Conservation (phyloP, 2,888 invertebrate genomes). For the Troilus luridus region DNA sequence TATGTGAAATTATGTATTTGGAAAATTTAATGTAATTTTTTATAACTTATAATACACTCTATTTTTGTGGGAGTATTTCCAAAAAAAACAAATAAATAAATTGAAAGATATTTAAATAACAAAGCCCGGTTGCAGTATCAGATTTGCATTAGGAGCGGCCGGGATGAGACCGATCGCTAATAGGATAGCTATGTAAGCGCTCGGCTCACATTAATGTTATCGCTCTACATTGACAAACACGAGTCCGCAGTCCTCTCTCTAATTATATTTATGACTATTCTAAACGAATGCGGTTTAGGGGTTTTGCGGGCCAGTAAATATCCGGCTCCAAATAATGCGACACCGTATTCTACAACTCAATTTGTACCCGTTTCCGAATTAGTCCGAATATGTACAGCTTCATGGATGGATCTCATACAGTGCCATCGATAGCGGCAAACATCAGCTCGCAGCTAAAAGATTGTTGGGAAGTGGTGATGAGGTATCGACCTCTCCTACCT, state of each 20-base stretch:
- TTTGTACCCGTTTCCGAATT: not conserved
- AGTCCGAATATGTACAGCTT: not conserved
- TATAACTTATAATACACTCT: too few species aligned
- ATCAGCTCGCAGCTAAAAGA: not conserved
- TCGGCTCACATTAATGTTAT: not conserved
- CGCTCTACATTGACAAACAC: not conserved
- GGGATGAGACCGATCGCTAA: not conserved
- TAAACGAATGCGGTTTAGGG: not conserved
- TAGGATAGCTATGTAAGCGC: not conserved
- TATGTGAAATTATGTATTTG: too few species aligned
- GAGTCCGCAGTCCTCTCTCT: not conserved
- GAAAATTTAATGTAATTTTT: too few species aligned
- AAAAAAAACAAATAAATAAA: too few species aligned
- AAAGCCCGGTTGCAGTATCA: not conserved
- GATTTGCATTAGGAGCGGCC: not conserved
- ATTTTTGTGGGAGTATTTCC: too few species aligned
- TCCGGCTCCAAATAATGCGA: not conserved
- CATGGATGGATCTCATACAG: not conserved
- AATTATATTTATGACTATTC: conserved; percentile 8
- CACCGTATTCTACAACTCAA: not conserved
- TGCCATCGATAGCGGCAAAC: not conserved
- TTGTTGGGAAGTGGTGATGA: conserved; percentile 15
- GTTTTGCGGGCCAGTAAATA: not conserved
- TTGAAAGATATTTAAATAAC: not conserved
- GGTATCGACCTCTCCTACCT: conserved; percentile 1